Percentiles rank a stretch among this genome's conserved stretches.
phyloP scores from a whole-genome alignment of 2,797 vertebrate genomes.

The Danionella dracula region DNA sequence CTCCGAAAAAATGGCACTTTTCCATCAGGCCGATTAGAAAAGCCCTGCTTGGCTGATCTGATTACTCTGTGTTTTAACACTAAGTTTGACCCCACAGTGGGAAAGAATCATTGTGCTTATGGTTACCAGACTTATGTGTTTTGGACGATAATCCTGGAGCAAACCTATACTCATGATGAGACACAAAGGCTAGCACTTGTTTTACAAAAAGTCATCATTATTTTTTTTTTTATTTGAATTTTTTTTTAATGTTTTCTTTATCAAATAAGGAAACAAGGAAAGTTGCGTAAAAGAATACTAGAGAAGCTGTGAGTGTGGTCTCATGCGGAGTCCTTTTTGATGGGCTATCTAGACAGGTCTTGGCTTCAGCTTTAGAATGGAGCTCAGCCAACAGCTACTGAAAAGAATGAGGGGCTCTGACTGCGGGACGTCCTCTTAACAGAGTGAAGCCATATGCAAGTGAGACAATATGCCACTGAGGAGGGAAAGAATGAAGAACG shows the following conservation, averaged over 20 bases:
- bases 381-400: slow-evolving; percentile 31
- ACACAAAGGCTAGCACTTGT: background rate
- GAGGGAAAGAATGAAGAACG: slow-evolving; percentile 3
- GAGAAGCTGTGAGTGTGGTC: slow-evolving; percentile 4
- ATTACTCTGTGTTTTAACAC: slow-evolving; percentile 59
- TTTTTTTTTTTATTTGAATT: too few relatives aligned
- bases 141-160: background rate
- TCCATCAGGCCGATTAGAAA: slow-evolving; percentile 75
- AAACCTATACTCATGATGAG: too few relatives aligned
- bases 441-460: slow-evolving; percentile 37
- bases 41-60: slow-evolving; percentile 60
- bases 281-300: background rate
- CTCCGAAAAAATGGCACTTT: slow-evolving; percentile 53
- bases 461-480: slow-evolving; percentile 9
- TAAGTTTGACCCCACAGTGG: slow-evolving; percentile 48
- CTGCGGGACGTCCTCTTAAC: slow-evolving; percentile 9
- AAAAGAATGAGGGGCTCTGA: slow-evolving; percentile 28
- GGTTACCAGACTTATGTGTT: background rate
- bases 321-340: slow-evolving; percentile 27
- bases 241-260: background rate
- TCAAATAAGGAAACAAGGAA: background rate
- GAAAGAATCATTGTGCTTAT: slow-evolving; percentile 40
- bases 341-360: slow-evolving; percentile 32
- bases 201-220: too few relatives aligned
- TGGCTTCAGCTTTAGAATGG: slow-evolving; percentile 32